Base-by-base conservation (phyloP, 2,888 invertebrate genomes). In the Phrixothrix hirtus region DNA sequence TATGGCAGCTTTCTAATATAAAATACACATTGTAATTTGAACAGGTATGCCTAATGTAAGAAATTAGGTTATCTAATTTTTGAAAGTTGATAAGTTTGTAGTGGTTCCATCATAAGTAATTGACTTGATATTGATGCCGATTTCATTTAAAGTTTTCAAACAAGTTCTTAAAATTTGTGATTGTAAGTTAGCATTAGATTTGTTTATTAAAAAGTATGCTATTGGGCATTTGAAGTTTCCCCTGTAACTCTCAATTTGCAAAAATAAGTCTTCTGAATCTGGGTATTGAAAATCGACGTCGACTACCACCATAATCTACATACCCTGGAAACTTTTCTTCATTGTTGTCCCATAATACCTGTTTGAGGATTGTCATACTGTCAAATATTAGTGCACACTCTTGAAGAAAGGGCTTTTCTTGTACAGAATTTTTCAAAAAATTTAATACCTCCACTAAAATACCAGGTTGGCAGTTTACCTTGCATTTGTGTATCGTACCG, bases 311-410 rank as follows among this genome's bases (percentile, higher is more conserved):
- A 46, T 56, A 48, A 49, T 58, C 35, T 6, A 46, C 49, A 49
- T 58, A 43, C 32, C 59, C 59, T 14, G 21, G 11, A 35, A 14
- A 56, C 43, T 37, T 58, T 1, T 45, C 6, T 11, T 34, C 12
- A 9, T 15, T 17, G 7, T 45, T 9, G 17, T 45, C 16, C 45
- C 45, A 36, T 27, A 27, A 17, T 14, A 45, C 15, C 27, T 45
- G 45, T 36, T 45, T 45, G 7, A 25, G 17, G 25, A 45, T 45
- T 3, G 45, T 36, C 36, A 45, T 45, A 9, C 36, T 12, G 30
- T 44, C 44, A 3, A 34, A 7, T 15, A 44, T 49, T 12, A 59
- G 38, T 26, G 57, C 57, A 51, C 60, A 60, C 30, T 60, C 49
- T 59, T 50, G 55, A 7, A 61, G 29, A 44, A 38, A 36, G 21